These are phyloP conservation scores for Philereme vetulata DNA, from an alignment of 2,888 invertebrate species.

Conservation along the genomic window DNA sequence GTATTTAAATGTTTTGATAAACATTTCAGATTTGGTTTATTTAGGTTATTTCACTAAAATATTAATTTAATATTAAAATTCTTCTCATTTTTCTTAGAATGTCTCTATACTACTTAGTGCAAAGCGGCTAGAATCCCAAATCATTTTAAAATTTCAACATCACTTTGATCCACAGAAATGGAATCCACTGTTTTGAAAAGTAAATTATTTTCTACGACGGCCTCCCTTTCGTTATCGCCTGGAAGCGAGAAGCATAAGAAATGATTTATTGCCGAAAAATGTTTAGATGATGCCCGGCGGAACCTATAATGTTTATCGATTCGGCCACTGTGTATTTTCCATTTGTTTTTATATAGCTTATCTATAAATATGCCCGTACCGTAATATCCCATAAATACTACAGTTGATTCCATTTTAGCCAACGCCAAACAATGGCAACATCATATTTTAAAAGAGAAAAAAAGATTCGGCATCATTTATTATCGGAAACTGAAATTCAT, in stretches of 20 bases:
- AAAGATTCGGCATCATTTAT: too few species aligned
- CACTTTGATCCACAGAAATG: slow-evolving; percentile 30
- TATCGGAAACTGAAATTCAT: too few species aligned
- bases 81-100: slow-evolving; percentile 1
- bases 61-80: background rate
- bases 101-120: background rate
- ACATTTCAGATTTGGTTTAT: too few species aligned
- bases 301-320: slow-evolving; percentile 34
- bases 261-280: slow-evolving; percentile 38
- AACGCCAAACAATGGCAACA: background rate
- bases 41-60: too few species aligned
- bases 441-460: too few species aligned
- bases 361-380: slow-evolving; percentile 15
- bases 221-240: slow-evolving; percentile 35
- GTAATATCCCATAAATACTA: slow-evolving; percentile 10
- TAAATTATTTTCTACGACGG: slow-evolving; percentile 30
- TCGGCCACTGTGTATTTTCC: slow-evolving; percentile 29
- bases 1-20: too few species aligned
- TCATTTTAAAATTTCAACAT: slow-evolving; percentile 25
- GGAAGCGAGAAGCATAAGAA: slow-evolving; percentile 28
- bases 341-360: slow-evolving; percentile 27
- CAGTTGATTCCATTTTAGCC: slow-evolving; percentile 4
- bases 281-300: slow-evolving; percentile 27
- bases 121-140: slow-evolving; percentile 11
- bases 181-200: slow-evolving; percentile 40